A percentile compares a stretch with the other conserved stretches of the same genome.
phyloP scores from a whole-genome alignment of 2,113 vertebrate species.

The Nipponia nippon region DNA sequence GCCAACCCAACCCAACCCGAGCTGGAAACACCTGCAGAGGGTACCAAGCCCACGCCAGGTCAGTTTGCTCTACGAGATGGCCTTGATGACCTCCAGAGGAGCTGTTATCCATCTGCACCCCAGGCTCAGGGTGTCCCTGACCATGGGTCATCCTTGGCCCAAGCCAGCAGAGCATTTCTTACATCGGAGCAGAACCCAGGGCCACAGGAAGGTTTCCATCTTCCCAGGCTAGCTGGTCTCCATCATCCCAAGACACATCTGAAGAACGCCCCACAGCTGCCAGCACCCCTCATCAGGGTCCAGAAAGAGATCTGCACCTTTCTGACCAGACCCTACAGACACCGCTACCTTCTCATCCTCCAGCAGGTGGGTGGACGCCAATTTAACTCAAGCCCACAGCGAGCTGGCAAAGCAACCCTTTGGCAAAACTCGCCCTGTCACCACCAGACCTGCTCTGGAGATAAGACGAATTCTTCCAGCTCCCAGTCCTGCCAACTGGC shows the following conservation, averaged over 20 bases:
- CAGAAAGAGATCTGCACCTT: not conserved
- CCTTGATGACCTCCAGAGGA: not conserved
- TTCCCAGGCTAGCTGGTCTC: not conserved
- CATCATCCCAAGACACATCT: not conserved
- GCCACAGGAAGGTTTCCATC: not conserved
- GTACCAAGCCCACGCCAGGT: not conserved
- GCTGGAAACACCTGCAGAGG: not conserved
- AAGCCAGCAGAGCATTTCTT: not conserved
- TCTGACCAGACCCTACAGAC: not conserved
- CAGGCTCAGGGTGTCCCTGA: not conserved
- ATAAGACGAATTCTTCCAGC: constrained; percentile 2
- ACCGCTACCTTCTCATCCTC: not conserved
- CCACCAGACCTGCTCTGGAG: constrained; percentile 4
- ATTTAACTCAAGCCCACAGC: not conserved
- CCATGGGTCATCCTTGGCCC: not conserved
- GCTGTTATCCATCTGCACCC: not conserved
- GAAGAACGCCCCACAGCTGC: not conserved
- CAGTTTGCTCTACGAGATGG: not conserved
- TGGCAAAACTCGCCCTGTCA: not conserved
- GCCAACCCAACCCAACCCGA: not conserved
- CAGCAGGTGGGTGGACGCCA: not conserved
- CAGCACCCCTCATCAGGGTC: not conserved
- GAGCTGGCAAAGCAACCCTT: not conserved
- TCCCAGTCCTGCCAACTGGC: constrained; percentile 28
- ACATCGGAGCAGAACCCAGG: not conserved